Percentiles rank a stretch among this genome's conserved stretches.
Evolutionary conservation across 1,140 invertebrate species (phyloP).

Genomic region (Cataglyphis hispanica): DNA sequence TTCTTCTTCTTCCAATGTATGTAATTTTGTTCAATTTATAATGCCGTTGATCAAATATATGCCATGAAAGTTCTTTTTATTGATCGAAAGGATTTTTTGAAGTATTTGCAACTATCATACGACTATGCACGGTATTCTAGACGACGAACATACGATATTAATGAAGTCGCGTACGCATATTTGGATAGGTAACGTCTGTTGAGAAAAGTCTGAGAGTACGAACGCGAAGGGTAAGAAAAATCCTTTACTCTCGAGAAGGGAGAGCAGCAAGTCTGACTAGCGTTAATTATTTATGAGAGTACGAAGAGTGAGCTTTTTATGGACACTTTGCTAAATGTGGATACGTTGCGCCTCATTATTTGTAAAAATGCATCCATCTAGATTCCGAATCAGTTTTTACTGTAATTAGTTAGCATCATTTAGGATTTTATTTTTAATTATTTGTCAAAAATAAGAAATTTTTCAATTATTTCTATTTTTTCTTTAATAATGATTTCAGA

Average conservation of each 20-base stretch:
- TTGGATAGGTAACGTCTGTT: conserved; percentile 61
- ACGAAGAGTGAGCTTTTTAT: conserved; percentile 52
- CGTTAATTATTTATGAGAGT: conserved; percentile 71
- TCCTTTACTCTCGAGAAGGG: conserved; percentile 66
- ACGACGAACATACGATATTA: conserved; percentile 45
- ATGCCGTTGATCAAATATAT: not conserved
- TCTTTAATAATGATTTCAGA: not conserved
- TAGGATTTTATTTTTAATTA: not conserved
- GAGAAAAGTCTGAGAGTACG: conserved; percentile 47
- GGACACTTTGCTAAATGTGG: conserved; percentile 16
- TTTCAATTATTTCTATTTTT: not conserved
- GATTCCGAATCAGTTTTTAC: not conserved
- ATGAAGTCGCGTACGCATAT: conserved; percentile 53
- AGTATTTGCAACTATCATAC: not conserved
- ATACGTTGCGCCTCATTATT: not conserved
- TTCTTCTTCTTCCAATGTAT: not conserved
- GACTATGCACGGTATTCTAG: not conserved
- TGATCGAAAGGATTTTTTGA: not conserved
- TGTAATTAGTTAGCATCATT: not conserved
- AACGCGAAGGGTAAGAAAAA: conserved; percentile 31
- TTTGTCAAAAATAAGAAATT: not conserved
- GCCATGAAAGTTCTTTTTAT: conserved; percentile 19
- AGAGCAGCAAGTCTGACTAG: conserved; percentile 54
- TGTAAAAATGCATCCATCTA: not conserved
- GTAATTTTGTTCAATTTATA: not conserved